Evolutionary conservation across 1,140 invertebrate species (phyloP), one percentile per base, ranked within the genome.

Genomic region (Polypedilum vanderplanki): DNA sequence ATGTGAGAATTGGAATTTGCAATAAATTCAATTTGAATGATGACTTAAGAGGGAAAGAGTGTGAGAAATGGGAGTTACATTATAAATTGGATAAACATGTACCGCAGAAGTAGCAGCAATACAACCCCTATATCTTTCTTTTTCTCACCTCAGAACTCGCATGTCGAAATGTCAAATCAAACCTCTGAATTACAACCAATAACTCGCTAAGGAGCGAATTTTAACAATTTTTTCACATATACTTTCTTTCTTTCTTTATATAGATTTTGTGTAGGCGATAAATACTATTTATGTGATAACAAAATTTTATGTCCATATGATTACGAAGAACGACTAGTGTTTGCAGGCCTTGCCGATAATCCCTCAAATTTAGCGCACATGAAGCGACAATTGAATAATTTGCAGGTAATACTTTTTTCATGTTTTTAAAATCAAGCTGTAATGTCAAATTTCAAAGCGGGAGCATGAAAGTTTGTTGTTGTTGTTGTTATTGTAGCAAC

Each of bases 211-310:
- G 24, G 24, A 33, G 24, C 24, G 24, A 33, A 33, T 33, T 33
- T 33, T 33, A 1, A 33, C 24, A 33, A 1, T 3, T 3, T 33
- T 33, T 33, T 33, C 24, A 3, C 24, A 33, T 5, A 33, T 5
- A 33, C 24, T 33, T 33, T 33, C 5, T 33, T 33, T 33, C 24
- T 33, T 5, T 33, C 24, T 12, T 20, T 22, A 15, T 84, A 1
- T 87, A 96, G 95, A 87, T 97, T 97, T 86, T 97, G 95, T 84
- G 93, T 97, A 5, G 95, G 95, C 3, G 95, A 97, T 81, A 87
- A 92, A 79, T 97, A 95, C 83, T 96, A 95, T 83, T 84, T 96
- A 77, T 95, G 91, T 84, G 93, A 96, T 83, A 96, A 96, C 85
- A 94, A 94, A 85, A 95, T 97, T 77, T 87, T 97, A 1, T 97